Percentiles rank a stretch among this genome's conserved stretches.
Evolutionary conservation across 1,140 invertebrate genomes (phyloP).

Genomic region (Drosophila arizonae): DNA sequence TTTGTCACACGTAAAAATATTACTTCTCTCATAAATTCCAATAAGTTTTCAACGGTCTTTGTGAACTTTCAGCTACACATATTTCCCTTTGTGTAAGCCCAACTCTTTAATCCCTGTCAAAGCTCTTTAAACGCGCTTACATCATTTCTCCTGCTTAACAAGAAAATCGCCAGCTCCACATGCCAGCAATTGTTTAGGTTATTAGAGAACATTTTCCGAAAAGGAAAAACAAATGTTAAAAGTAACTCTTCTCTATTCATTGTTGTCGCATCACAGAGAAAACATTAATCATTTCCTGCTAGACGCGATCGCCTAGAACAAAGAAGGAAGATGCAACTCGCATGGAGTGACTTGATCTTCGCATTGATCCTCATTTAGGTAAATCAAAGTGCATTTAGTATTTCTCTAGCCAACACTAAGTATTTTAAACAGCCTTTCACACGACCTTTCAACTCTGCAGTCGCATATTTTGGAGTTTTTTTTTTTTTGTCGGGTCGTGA

Average conservation of each 20-base stretch:
- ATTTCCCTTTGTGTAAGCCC: background rate
- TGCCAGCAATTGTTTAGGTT: background rate
- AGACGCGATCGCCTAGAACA: background rate
- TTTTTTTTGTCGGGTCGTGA: conserved; percentile 36
- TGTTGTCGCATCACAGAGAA: conserved; percentile 4
- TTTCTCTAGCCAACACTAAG: conserved; percentile 10
- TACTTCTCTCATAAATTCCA: too few species aligned
- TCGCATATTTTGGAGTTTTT: conserved; percentile 3
- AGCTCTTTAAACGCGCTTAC: conserved; percentile 7
- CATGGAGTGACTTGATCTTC: background rate
- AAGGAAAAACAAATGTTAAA: background rate
- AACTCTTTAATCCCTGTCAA: background rate
- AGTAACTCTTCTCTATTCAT: background rate
- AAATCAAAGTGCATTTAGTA: conserved; percentile 34
- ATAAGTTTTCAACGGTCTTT: too few species aligned
- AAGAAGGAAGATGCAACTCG: background rate
- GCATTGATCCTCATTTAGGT: conserved; percentile 1
- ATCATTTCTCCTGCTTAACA: conserved; percentile 14
- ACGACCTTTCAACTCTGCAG: conserved; percentile 24
- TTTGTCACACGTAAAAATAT: too few species aligned
- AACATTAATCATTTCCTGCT: conserved; percentile 42
- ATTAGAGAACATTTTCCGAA: conserved; percentile 1
- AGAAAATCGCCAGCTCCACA: conserved; percentile 9
- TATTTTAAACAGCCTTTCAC: conserved; percentile 32
- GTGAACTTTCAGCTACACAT: background rate